These are phyloP conservation scores for Phyllostomus hastatus DNA, from an alignment of 2,113 vertebrate genomes.

Conservation along the genomic window DNA sequence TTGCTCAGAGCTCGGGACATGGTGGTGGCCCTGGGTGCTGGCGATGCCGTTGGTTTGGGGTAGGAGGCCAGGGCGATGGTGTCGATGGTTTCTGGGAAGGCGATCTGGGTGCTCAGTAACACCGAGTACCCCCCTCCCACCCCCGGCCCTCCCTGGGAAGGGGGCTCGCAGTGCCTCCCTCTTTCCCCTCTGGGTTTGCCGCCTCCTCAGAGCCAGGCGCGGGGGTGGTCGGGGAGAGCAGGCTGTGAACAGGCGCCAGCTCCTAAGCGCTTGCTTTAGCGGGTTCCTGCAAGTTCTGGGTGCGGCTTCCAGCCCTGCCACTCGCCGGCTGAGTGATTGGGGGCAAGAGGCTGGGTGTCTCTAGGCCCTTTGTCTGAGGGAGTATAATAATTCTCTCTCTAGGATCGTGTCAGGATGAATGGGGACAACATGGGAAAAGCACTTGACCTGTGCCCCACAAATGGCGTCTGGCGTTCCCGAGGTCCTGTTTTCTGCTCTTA, in stretches of 20 bases:
- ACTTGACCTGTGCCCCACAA: too few relatives aligned
- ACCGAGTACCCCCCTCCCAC: rapidly evolving
- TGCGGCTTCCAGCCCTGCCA: neutral
- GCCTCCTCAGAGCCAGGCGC: neutral
- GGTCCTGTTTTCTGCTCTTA: neutral
- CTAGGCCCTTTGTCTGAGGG: neutral
- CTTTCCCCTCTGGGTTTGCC: neutral
- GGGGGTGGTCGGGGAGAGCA: rapidly evolving
- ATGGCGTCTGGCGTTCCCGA: too few relatives aligned
- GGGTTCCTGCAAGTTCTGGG: neutral
- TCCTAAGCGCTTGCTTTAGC: neutral
- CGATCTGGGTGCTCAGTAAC: neutral
- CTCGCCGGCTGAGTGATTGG: neutral
- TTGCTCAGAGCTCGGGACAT: neutral
- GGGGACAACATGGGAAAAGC: neutral
- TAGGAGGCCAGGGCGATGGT: neutral
- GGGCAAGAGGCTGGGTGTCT: neutral
- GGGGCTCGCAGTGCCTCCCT: neutral
- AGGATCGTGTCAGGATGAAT: neutral
- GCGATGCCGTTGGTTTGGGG: rapidly evolving
- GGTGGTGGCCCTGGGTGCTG: neutral
- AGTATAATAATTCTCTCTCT: neutral
- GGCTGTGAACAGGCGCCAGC: neutral
- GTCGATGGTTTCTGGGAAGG: neutral
- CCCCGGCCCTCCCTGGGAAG: neutral